A percentile compares a stretch with the other conserved stretches of the same genome.
Conservation (phyloP, 1,140 invertebrate genomes). For the Pogonomyrmex barbatus region DNA sequence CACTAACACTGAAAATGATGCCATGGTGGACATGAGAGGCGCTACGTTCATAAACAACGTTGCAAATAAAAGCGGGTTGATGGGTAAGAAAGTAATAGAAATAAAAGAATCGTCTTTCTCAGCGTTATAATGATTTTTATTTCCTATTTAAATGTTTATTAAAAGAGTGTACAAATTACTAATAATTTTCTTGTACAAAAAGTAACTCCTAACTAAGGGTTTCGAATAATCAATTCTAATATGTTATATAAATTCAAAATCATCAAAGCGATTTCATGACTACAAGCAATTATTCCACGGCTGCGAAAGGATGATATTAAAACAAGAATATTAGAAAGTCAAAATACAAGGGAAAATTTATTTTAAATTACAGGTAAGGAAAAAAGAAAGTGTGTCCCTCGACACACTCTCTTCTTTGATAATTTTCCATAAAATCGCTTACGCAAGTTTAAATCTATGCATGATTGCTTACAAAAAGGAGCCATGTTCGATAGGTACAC, state of each 20-base stretch:
- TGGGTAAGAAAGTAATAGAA: not conserved
- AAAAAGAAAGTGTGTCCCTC: slow-evolving; percentile 27
- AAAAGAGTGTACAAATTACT: not conserved
- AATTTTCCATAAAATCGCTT: slow-evolving; percentile 52
- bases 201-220: not conserved
- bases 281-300: not conserved
- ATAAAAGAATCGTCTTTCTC: not conserved
- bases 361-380: slow-evolving; percentile 36
- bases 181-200: not conserved
- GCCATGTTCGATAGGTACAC: slow-evolving; percentile 22
- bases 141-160: not conserved
- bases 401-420: slow-evolving; percentile 43
- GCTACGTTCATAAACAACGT: not conserved
- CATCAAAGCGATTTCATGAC: not conserved
- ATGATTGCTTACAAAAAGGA: slow-evolving; percentile 47
- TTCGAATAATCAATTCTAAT: not conserved
- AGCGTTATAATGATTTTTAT: not conserved
- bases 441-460: slow-evolving; percentile 43
- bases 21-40: not conserved
- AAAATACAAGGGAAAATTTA: slow-evolving; percentile 35
- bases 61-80: slow-evolving; percentile 10
- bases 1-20: not conserved
- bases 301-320: not conserved
- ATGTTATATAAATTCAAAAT: slow-evolving; percentile 7
- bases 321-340: slow-evolving; percentile 6